Evolutionary conservation across 2,113 vertebrate genomes (phyloP).

Genomic region (Pagrus major): DNA sequence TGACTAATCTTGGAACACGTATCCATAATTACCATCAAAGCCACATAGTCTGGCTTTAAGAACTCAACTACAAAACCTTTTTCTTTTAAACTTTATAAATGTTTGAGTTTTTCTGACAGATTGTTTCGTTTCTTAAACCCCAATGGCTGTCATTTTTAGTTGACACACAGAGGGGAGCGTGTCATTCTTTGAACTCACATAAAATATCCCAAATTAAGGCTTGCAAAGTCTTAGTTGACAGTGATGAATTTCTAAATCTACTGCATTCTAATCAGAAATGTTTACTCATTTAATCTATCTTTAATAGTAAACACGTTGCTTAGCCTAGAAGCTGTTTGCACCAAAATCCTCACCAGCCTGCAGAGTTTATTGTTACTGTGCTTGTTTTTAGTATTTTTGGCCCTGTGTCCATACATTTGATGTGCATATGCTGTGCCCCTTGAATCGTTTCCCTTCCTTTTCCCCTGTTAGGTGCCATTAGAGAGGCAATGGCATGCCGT

Average conservation of each 20-base stretch:
- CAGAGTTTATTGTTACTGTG: constrained; percentile 13
- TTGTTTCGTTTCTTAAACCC: neutral
- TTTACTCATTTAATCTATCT: neutral
- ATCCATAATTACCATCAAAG: neutral
- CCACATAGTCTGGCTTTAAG: neutral
- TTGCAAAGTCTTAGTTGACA: neutral
- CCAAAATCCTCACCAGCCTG: neutral
- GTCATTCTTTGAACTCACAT: too few species aligned
- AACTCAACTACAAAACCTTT: too few species aligned
- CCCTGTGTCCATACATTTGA: constrained; percentile 22
- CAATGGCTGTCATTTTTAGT: too few species aligned
- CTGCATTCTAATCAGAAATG: neutral
- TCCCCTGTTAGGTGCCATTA: constrained; percentile 44
- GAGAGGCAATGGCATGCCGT: constrained; percentile 48
- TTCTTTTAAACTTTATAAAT: too few species aligned
- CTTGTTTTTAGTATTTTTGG: constrained; percentile 16
- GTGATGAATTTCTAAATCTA: neutral
- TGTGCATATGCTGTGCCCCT: constrained; percentile 14
- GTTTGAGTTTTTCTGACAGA: too few species aligned
- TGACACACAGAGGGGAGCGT: too few species aligned
- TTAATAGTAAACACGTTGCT: neutral
- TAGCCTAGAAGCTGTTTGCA: neutral
- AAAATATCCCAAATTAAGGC: neutral
- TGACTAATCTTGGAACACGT: neutral
- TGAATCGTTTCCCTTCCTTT: constrained; percentile 55